phyloP scores from a whole-genome alignment of 2,888 invertebrate species.

The Cheiracanthium punctorium region DNA sequence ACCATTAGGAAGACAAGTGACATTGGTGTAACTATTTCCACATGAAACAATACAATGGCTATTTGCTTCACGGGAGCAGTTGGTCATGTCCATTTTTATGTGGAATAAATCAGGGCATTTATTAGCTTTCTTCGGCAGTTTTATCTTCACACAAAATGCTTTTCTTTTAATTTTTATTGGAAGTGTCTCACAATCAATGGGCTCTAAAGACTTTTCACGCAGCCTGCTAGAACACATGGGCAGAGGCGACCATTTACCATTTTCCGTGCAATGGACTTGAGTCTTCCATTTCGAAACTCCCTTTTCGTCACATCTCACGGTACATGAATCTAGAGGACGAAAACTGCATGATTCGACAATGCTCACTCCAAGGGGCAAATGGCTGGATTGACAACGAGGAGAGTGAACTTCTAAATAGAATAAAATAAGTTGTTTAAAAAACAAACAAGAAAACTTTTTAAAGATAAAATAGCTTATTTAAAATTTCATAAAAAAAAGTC shows the following conservation, averaged over 20 bases:
- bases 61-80: neutral
- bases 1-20: neutral
- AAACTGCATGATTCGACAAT: neutral
- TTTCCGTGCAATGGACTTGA: neutral
- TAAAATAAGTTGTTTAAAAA: too few species aligned
- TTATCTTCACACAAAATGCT: neutral
- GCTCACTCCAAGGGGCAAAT: neutral
- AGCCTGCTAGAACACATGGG: neutral
- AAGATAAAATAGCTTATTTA: too few species aligned
- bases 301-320: neutral
- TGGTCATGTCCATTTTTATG: neutral
- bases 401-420: neutral
- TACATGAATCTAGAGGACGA: neutral
- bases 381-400: neutral
- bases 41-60: slow-evolving; percentile 16
- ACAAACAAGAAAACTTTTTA: too few species aligned
- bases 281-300: neutral
- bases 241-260: neutral
- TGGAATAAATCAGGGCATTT: neutral
- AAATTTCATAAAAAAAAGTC: too few species aligned
- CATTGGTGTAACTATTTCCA: neutral
- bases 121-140: neutral
- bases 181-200: neutral
- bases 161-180: neutral
- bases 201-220: neutral